Conservation (phyloP, 2,797 vertebrate genomes). For the Lophius americanus region DNA sequence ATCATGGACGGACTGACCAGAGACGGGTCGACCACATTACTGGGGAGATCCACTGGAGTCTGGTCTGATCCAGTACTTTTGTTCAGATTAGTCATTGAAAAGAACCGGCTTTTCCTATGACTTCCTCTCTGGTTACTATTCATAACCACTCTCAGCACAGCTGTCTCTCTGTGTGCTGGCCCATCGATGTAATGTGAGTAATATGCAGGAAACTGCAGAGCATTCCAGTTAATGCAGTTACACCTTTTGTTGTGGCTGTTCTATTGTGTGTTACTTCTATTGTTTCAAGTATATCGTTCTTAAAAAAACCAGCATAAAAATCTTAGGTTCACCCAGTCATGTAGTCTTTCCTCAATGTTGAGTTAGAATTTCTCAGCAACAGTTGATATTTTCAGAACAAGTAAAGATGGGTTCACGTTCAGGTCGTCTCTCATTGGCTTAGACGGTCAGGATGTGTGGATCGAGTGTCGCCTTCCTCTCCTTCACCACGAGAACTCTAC, state of each 20-base stretch:
- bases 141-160: slow-evolving; percentile 64
- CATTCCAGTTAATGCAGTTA: slow-evolving; percentile 74
- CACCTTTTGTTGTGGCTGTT: slow-evolving; percentile 69
- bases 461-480: neutral
- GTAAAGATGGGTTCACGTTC: slow-evolving; percentile 34
- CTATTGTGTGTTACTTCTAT: slow-evolving; percentile 71
- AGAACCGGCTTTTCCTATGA: slow-evolving; percentile 56
- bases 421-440: slow-evolving; percentile 20
- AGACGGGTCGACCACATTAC: slow-evolving; percentile 31
- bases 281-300: slow-evolving; percentile 71
- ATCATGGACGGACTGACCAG: too few species aligned
- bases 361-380: slow-evolving; percentile 48
- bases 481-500: slow-evolving; percentile 32
- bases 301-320: slow-evolving; percentile 68
- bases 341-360: slow-evolving; percentile 58
- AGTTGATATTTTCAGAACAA: slow-evolving; percentile 33
- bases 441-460: slow-evolving; percentile 13
- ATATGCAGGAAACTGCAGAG: slow-evolving; percentile 72
- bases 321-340: slow-evolving; percentile 66
- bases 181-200: slow-evolving; percentile 76
- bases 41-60: slow-evolving; percentile 57
- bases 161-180: slow-evolving; percentile 58
- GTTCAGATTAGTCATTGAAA: slow-evolving; percentile 65
- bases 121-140: slow-evolving; percentile 64
- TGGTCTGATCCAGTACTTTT: slow-evolving; percentile 50